Conservation (phyloP, 1,140 invertebrate species). For the Bombus confusus region DNA sequence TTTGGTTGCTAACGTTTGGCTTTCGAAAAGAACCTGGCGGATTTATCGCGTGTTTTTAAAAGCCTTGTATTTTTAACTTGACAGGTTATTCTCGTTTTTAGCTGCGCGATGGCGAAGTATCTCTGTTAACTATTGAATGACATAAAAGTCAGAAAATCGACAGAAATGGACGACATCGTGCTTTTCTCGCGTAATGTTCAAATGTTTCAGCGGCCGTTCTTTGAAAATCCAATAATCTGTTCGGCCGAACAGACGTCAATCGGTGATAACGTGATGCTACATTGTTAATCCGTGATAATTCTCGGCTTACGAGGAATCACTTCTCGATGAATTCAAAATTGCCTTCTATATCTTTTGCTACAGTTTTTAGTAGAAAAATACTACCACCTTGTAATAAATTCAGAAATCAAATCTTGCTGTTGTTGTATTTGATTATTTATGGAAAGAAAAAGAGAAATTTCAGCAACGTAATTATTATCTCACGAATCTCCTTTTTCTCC, state of each 20-base stretch:
- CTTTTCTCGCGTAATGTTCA: neutral
- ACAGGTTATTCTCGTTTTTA: neutral
- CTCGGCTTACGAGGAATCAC: slow-evolving; percentile 32
- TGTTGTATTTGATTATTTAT: neutral
- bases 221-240: slow-evolving; percentile 5
- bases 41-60: neutral
- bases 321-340: neutral
- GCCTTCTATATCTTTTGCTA: neutral
- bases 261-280: neutral
- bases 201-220: neutral
- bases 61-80: neutral
- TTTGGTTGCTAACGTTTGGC: neutral
- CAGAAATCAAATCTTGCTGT: neutral
- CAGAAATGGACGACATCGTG: neutral
- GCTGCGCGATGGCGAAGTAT: neutral
- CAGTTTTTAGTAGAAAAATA: neutral
- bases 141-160: neutral
- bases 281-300: slow-evolving; percentile 61
- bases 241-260: neutral
- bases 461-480: too few species aligned
- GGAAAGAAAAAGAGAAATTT: neutral
- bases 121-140: neutral
- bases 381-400: neutral
- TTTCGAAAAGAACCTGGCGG: neutral
- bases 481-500: too few species aligned